phyloP scores from a whole-genome alignment of 2,113 vertebrate species.

The Sisor rabdophorus region DNA sequence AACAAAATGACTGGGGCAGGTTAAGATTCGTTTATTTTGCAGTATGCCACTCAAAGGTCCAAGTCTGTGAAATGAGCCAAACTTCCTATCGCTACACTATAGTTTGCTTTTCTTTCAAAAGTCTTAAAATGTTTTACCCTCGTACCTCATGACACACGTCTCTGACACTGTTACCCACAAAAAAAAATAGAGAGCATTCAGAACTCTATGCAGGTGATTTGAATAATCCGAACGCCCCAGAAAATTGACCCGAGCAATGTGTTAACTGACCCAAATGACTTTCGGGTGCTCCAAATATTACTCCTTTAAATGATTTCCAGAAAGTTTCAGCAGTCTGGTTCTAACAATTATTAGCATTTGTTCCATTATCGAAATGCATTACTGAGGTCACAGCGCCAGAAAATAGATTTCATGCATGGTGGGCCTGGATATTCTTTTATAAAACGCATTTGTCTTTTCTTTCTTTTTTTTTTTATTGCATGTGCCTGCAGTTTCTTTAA shows the following conservation, averaged over 20 bases:
- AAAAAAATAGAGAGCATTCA: background rate
- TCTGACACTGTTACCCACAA: background rate
- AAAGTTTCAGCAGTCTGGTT: slow-evolving; percentile 18
- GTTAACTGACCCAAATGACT: slow-evolving; percentile 1
- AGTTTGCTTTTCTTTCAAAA: background rate
- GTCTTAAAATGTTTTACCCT: background rate
- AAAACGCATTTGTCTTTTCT: slow-evolving; percentile 32
- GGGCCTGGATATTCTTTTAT: slow-evolving; percentile 33
- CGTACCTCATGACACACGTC: background rate
- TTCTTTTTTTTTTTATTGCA: background rate
- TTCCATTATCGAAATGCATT: slow-evolving; percentile 47
- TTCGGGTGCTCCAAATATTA: slow-evolving; percentile 12
- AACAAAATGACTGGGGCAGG: too few species aligned
- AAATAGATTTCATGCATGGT: slow-evolving; percentile 49
- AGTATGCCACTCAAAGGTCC: too few species aligned
- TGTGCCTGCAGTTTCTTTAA: slow-evolving; percentile 38
- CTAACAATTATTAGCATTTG: slow-evolving; percentile 44
- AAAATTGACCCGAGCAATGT: background rate
- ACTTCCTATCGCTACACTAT: too few species aligned
- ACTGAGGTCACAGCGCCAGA: slow-evolving; percentile 42
- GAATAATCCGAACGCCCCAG: background rate
- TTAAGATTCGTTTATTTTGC: too few species aligned
- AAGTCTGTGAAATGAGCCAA: too few species aligned
- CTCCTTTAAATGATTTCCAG: slow-evolving; percentile 17
- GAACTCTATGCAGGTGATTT: background rate